Base-by-base conservation (phyloP, 2,113 vertebrate genomes). In the Odocoileus hemionus region DNA sequence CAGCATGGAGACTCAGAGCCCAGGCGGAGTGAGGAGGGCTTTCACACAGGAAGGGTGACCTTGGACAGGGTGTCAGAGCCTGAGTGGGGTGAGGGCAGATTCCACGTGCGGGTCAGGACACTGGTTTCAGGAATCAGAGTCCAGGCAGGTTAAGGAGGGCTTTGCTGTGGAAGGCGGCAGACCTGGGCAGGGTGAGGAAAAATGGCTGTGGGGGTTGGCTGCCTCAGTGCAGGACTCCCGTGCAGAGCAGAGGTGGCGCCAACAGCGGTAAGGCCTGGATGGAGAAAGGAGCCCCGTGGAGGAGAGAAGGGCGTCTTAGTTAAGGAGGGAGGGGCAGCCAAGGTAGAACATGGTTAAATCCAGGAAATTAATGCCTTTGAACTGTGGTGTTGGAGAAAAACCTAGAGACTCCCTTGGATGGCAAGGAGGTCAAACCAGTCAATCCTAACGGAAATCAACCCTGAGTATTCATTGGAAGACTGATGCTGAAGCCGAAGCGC, bases 261-360 rank as follows among this genome's bases (percentile, higher is more conserved):
- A 26, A 6, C 1, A 5, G 1, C 7, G 6, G 3, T 7, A 13
- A 6, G 36, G 4, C 25, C 55, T 45, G 30, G 60, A 15, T 23
- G 61, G 52, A 28, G 7, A 25, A 21, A 11, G 21, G 36, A 94
- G 60, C 8, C n/a, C 28, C 47, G 6, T 33, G 14, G 45, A 25
- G 80, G 43, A 79, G n/a, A 91, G 47, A 79, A 74, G 23, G n/a
- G 7, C 33, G 3, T 54, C 50, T 95, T 45, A 70, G 61, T 33
- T 11, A 84, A 17, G 23, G 30, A 25, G 8, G 23, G 30, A 45
- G 21, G 15, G 7, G 2, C 4, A 36, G 50, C 36, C 43, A 76
- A 79, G 47, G 21, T 26, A 50, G 52, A 76, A 28, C 3, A 55
- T n/a, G 19, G 19, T 17, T 55, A 30, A 25, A 54, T 47, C 19